Percentiles rank a stretch among this genome's conserved stretches.
These are phyloP conservation scores for Muscicapa adusta DNA, from an alignment of 2,113 vertebrate genomes.

Conservation along the genomic window DNA sequence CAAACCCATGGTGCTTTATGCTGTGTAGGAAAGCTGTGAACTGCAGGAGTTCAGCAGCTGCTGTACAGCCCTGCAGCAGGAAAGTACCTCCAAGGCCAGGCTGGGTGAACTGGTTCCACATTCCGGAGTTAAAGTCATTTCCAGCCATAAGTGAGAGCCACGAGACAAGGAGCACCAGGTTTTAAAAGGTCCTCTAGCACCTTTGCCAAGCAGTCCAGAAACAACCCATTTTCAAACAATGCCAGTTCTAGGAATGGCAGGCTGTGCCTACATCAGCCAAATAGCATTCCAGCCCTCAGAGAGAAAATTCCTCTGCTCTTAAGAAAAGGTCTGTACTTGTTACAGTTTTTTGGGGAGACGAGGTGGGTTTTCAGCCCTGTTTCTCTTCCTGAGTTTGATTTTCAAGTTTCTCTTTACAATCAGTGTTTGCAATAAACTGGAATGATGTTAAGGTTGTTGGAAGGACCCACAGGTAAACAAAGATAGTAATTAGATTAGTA, in stretches of 20 bases:
- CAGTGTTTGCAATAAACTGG: not conserved
- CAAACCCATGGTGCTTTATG: not conserved
- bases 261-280: not conserved
- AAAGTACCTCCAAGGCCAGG: not conserved
- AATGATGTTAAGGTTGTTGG: not conserved
- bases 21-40: not conserved
- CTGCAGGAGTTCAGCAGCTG: not conserved
- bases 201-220: not conserved
- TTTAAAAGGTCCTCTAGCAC: not conserved
- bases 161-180: not conserved
- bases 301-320: not conserved
- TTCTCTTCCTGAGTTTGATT: not conserved
- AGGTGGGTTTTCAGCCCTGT: accelerated
- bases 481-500: not conserved
- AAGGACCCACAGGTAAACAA: not conserved
- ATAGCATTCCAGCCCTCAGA: not conserved
- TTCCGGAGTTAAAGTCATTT: not conserved
- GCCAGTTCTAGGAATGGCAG: accelerated
- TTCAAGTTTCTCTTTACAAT: not conserved
- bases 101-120: not conserved
- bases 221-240: not conserved
- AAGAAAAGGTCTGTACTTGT: not conserved
- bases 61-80: not conserved
- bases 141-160: not conserved
- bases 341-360: not conserved